Base-by-base conservation (phyloP, 2,888 invertebrate species). In the Brenthis ino region DNA sequence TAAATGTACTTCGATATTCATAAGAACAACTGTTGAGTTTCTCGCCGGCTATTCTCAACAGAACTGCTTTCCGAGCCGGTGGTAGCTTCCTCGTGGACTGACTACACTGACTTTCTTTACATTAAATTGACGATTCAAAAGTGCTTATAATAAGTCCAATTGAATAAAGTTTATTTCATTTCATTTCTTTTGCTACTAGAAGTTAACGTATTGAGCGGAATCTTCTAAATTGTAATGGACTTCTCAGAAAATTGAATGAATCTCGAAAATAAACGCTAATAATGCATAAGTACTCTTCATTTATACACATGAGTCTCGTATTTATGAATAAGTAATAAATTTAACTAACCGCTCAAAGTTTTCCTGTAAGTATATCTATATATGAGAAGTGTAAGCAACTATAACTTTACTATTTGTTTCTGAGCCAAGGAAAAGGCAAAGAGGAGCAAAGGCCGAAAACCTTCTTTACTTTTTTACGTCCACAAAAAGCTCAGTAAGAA, bases 401-500 rank as follows among this genome's bases (percentile, higher is more conserved):
- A 28, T 28, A 28, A 28, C 28, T 5, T 13, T 43, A 20, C 63
- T 43, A 14, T 13, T 14, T 48, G 13, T 43, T 61, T 43, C 16
- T 20, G 33, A 53, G 20, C 3, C 14, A 54, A 76, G 79, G 77
- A 79, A 80, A 43, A 43, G 37, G 37, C 80, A 82, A 79, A 78
- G 61, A 64, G 63, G 48, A 57, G 60, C 51, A 64, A 24, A 53
- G 57, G 37, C 55, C 50, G 6, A 57, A 67, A 68, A 64, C 65
- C 60, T 57, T 60, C 60, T 57, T 60, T 48, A 72, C 71, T 89
- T 87, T 67, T 88, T 89, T 88, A 85, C 77, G 73, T 77, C 80
- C 81, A 82, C 87, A 90, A 89, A 91, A 88, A 88, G 86, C 83
- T 79, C 77, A 79, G 85, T 81, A 83, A 83, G 84, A 85, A 86